Percentiles rank a stretch among this genome's conserved stretches.
Evolutionary conservation across 1,140 invertebrate species (phyloP).

Genomic region (Drosophila bocki): DNA sequence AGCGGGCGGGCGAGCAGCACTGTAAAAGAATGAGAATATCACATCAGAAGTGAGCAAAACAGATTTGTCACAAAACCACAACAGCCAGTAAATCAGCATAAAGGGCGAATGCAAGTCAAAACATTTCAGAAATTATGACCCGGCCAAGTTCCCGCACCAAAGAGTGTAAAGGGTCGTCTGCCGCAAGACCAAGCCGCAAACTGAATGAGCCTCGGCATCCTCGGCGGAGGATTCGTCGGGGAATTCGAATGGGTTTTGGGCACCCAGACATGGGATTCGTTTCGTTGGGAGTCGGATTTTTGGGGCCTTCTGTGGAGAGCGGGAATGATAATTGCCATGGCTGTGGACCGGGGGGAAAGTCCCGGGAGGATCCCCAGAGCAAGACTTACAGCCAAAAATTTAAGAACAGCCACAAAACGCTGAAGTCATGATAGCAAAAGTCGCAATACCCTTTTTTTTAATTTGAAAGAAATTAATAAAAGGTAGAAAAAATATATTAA

Average conservation of each 20-base stretch:
- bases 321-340: constrained; percentile 71
- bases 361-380: constrained; percentile 3
- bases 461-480: too few species aligned
- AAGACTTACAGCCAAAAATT: constrained; percentile 47
- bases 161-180: constrained; percentile 38
- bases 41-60: constrained; percentile 81
- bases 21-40: constrained; percentile 53
- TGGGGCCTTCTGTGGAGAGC: constrained; percentile 23
- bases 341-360: constrained; percentile 31
- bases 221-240: not conserved
- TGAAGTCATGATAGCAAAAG: too few species aligned
- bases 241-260: not conserved
- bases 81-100: constrained; percentile 83
- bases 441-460: too few species aligned
- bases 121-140: constrained; percentile 82
- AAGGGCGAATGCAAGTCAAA: constrained; percentile 81
- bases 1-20: not conserved
- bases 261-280: not conserved
- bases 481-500: too few species aligned
- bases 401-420: not conserved
- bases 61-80: constrained; percentile 83
- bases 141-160: constrained; percentile 38
- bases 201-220: constrained; percentile 40
- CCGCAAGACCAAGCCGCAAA: constrained; percentile 61
- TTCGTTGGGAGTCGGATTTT: constrained; percentile 11